These are phyloP conservation scores for Nemotelus pantherinus DNA, from an alignment of 2,888 invertebrate species.

Conservation along the genomic window DNA sequence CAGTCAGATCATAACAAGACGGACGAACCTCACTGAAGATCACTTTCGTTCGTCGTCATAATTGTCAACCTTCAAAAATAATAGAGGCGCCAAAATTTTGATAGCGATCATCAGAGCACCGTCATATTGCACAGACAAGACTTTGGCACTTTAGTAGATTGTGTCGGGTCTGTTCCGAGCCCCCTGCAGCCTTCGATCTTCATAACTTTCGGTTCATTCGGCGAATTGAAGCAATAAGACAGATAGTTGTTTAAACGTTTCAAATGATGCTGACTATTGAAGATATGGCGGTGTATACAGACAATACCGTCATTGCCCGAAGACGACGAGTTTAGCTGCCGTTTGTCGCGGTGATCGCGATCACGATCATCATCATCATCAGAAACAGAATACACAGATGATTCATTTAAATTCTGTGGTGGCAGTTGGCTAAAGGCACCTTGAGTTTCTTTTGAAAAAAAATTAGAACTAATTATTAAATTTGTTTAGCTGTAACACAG, in stretches of 20 bases:
- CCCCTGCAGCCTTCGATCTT: background rate
- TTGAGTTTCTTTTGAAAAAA: background rate
- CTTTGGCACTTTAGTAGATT: too few relatives aligned
- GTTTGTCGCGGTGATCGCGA: background rate
- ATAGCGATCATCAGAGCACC: constrained; percentile 1
- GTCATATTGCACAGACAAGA: too few relatives aligned
- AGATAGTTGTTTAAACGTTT: background rate
- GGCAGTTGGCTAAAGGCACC: constrained; percentile 13
- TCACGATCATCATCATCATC: background rate
- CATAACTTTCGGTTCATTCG: background rate
- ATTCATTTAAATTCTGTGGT: constrained; percentile 24
- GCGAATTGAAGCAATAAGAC: constrained; percentile 9
- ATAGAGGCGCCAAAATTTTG: constrained; percentile 30
- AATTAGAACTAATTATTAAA: constrained; percentile 10
- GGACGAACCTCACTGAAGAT: background rate
- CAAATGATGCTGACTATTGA: background rate
- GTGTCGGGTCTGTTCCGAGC: background rate
- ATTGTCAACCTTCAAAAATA: constrained; percentile 19
- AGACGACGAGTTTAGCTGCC: background rate
- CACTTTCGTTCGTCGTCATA: constrained; percentile 4
- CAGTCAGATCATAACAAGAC: background rate
- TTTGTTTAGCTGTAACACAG: background rate
- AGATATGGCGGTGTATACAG: background rate
- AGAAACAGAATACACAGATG: background rate
- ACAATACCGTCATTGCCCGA: background rate